Base-by-base conservation (phyloP, 2,797 vertebrate species). In the Anguilla anguilla region DNA sequence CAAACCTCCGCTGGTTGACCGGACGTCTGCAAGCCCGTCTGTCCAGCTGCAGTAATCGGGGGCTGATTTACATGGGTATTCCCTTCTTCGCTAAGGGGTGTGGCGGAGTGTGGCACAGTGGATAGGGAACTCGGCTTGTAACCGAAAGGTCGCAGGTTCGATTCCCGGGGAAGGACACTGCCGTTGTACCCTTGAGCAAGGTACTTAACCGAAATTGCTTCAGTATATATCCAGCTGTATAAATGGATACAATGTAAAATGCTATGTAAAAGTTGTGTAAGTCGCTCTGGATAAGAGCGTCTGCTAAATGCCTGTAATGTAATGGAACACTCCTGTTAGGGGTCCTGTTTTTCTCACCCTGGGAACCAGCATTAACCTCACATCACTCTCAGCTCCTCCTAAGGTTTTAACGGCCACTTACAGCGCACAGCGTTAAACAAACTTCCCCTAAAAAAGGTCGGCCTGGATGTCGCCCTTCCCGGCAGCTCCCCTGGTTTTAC, bases 371-470 rank as follows among this genome's bases (percentile, higher is more conserved):
- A 57, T 57, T 57, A 84, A 49, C 35, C 3, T 15, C 7, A n/a
- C 22, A 51, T 43, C 13, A 25, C 49, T 17, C 28, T 46, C 39
- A 39, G 13, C 25, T 46, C 87, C 74, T 19, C 49, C 74, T 89
- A 92, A 90, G 88, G 39, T 39, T 89, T 86, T 85, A 91, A 91
- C 91, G 90, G 89, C 89, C 61, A 84, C 85, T 89, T 84, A 89
- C 90, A 85, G 89, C 91, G 92, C 92, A 92, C 90, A 91, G 92
- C 92, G 92, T 94, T 92, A 91, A 93, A 94, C 92, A 81, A 91
- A 89, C 87, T 86, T 57, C 84, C 81, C 1, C 1, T 4, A 39
- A 28, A 51, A 49, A 35, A 86, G 46, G 74, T 53, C 81, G 57
- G 67, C 77, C 79, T 55, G 53, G 35, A 86, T 81, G 85, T 77